Conservation (phyloP, 2,888 invertebrate species). For the Pteria penguin region DNA sequence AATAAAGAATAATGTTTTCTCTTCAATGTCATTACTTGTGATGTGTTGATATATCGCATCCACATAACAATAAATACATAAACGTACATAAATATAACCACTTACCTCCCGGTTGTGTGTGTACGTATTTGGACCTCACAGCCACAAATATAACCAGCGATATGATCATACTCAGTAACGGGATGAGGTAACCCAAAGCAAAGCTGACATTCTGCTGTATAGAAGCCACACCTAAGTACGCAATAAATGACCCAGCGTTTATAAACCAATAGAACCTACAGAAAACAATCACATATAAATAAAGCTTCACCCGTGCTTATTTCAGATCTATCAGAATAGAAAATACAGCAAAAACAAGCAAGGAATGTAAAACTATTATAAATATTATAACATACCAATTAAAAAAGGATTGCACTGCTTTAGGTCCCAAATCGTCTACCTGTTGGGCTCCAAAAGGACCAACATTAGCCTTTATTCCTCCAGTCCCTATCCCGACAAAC, state of each 20-base stretch:
- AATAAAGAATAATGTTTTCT: no score
- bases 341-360: background rate
- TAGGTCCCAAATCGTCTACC: slow-evolving; percentile 67
- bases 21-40: no score
- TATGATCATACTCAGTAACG: slow-evolving; percentile 68
- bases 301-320: no score
- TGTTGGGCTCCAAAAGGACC: slow-evolving; percentile 77
- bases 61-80: background rate
- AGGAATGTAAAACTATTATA: background rate
- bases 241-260: slow-evolving; percentile 73
- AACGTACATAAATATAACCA: background rate
- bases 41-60: background rate
- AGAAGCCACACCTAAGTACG: slow-evolving; percentile 73
- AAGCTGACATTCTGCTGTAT: slow-evolving; percentile 76
- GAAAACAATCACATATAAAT: no score
- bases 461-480: slow-evolving; percentile 77
- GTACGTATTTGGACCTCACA: slow-evolving; percentile 56
- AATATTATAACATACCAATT: slow-evolving; percentile 68
- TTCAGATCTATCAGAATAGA: background rate
- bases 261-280: slow-evolving; percentile 78
- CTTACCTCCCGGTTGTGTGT: slow-evolving; percentile 54
- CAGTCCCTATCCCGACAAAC: slow-evolving; percentile 73
- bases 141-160: slow-evolving; percentile 67
- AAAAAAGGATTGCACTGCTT: slow-evolving; percentile 73
- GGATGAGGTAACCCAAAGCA: slow-evolving; percentile 73